phyloP scores from a whole-genome alignment of 2,888 invertebrate genomes.

The Eulithis prunata region DNA sequence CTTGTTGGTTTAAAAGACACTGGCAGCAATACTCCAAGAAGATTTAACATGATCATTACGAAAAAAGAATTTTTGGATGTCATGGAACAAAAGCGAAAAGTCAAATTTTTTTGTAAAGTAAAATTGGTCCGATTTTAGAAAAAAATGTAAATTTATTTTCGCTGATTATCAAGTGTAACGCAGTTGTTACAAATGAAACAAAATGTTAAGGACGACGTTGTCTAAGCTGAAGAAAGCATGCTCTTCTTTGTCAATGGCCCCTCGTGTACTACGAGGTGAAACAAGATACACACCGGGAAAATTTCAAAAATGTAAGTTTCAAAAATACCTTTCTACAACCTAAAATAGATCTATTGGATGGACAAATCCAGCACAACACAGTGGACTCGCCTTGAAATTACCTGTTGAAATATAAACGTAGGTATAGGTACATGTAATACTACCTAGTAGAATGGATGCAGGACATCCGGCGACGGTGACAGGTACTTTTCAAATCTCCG shows the following conservation, averaged over 20 bases:
- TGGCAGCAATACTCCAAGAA: constrained; percentile 44
- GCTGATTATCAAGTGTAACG: constrained; percentile 53
- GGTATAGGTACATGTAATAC: too few species aligned
- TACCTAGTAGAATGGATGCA: too few species aligned
- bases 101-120: constrained; percentile 35
- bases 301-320: constrained; percentile 55
- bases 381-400: too few species aligned
- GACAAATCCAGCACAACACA: too few species aligned
- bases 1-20: constrained; percentile 28
- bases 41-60: constrained; percentile 20
- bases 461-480: too few species aligned
- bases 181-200: constrained; percentile 37
- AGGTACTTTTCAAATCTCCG: too few species aligned
- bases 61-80: constrained; percentile 29
- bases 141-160: constrained; percentile 64
- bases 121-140: constrained; percentile 33
- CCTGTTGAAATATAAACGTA: too few species aligned
- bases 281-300: constrained; percentile 45
- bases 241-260: constrained; percentile 47
- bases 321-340: too few species aligned
- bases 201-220: constrained; percentile 57
- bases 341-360: too few species aligned
- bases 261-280: constrained; percentile 51
- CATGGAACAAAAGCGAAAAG: constrained; percentile 35
- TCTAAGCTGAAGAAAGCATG: constrained; percentile 54